Percentiles rank a stretch among this genome's conserved stretches.
Evolutionary conservation across 2,113 vertebrate genomes (phyloP).

Genomic region (Lates calcarifer): DNA sequence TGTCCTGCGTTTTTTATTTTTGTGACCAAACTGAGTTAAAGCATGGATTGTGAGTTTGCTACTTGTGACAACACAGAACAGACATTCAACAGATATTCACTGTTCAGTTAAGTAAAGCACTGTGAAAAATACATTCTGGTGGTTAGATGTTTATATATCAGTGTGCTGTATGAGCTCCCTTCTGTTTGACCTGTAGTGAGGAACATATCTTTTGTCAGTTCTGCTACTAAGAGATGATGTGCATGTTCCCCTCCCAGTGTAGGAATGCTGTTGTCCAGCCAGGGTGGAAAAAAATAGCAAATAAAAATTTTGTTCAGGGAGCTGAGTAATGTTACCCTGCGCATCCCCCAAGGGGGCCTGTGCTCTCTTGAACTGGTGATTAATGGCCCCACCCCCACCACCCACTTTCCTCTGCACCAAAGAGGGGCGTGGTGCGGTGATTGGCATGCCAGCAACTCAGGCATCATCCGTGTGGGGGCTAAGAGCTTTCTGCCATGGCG

Average conservation of each 20-base stretch:
- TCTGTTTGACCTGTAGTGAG: constrained; percentile 45
- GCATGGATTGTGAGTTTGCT: background rate
- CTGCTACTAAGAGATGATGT: constrained; percentile 61
- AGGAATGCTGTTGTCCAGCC: constrained; percentile 84
- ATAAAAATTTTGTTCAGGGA: constrained; percentile 71
- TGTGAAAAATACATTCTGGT: background rate
- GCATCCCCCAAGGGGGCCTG: constrained; percentile 66
- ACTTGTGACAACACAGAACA: background rate
- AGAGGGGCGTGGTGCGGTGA: constrained; percentile 62
- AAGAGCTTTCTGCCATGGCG: constrained; percentile 48
- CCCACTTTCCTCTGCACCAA: constrained; percentile 72
- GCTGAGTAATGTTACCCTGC: constrained; percentile 73
- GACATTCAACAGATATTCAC: background rate
- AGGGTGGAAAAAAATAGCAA: constrained; percentile 72
- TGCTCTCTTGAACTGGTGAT: constrained; percentile 84
- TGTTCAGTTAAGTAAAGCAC: background rate
- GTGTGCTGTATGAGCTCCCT: constrained; percentile 20
- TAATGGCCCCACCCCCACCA: constrained; percentile 78
- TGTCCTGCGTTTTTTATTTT: background rate
- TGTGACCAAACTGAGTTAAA: background rate
- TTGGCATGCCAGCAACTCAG: constrained; percentile 71
- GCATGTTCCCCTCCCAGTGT: constrained; percentile 76
- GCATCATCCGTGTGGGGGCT: constrained; percentile 49
- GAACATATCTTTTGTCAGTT: constrained; percentile 40
- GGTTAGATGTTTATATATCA: background rate